Conservation (phyloP, 2,113 vertebrate species). For the Oreotrochilus melanogaster region DNA sequence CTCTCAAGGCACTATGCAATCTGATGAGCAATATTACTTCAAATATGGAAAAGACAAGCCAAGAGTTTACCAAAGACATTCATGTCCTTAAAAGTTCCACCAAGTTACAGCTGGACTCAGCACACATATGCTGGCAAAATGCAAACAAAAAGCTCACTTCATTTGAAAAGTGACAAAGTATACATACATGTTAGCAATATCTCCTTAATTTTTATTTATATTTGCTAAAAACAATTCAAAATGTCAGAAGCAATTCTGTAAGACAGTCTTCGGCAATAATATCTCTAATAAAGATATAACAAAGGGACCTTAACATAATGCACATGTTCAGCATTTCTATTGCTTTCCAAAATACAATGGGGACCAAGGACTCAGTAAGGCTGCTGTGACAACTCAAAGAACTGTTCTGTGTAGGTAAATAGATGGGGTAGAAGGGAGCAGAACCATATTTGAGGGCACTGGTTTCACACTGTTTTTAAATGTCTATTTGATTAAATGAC, state of each 20-base stretch:
- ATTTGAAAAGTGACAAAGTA: background rate
- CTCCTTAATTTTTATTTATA: background rate
- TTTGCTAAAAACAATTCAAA: background rate
- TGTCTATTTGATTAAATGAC: background rate
- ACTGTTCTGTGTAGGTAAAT: background rate
- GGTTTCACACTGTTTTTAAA: background rate
- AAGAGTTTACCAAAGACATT: background rate
- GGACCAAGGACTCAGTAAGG: no score
- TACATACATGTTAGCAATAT: fast-evolving
- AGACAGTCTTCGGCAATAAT: background rate
- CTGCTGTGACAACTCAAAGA: no score
- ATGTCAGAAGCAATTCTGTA: background rate
- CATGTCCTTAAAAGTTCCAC: background rate
- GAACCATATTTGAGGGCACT: background rate
- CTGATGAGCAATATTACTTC: background rate
- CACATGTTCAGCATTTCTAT: background rate
- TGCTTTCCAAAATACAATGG: background rate
- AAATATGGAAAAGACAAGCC: constrained; percentile 9
- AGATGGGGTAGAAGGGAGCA: fast-evolving
- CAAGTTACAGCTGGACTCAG: background rate
- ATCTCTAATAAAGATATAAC: background rate
- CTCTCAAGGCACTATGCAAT: constrained; percentile 27
- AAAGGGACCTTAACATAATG: background rate
- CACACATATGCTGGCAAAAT: background rate
- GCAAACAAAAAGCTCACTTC: background rate